A percentile compares a stretch with the other conserved stretches of the same genome.
These are phyloP conservation scores for Drosophila ananassae DNA, from an alignment of 1,140 invertebrate genomes.

Conservation along the genomic window DNA sequence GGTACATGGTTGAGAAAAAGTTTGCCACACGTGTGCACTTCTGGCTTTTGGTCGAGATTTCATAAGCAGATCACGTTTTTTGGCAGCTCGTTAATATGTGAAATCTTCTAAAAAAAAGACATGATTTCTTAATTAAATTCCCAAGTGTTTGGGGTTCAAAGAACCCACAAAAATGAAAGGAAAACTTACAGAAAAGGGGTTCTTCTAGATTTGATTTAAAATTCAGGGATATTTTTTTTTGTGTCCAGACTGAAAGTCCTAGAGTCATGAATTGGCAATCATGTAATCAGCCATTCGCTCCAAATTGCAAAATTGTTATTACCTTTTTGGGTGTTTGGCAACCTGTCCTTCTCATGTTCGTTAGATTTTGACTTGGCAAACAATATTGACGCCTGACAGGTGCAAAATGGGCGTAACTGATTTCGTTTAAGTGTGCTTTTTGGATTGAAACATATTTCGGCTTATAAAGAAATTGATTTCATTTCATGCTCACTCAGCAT, in stretches of 20 bases:
- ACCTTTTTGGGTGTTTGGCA: not conserved
- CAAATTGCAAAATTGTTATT: not conserved
- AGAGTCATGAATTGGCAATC: not conserved
- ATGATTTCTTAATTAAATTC: slow-evolving; percentile 31
- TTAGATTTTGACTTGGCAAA: not conserved
- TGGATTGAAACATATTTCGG: slow-evolving; percentile 42
- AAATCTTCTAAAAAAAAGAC: slow-evolving; percentile 19
- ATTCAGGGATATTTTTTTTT: not conserved
- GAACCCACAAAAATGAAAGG: not conserved
- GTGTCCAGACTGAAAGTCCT: not conserved
- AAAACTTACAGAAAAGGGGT: not conserved
- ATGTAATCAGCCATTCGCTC: not conserved
- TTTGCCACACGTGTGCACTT: slow-evolving; percentile 1
- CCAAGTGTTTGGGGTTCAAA: slow-evolving; percentile 8
- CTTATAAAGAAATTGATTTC: slow-evolving; percentile 44
- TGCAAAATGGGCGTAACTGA: slow-evolving; percentile 44
- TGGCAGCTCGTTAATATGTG: slow-evolving; percentile 11
- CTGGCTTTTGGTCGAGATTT: slow-evolving; percentile 5
- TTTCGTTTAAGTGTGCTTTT: slow-evolving; percentile 25
- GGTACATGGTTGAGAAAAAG: not conserved
- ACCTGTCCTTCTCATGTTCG: slow-evolving; percentile 6
- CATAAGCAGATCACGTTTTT: slow-evolving; percentile 29
- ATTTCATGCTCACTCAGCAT: slow-evolving; percentile 35
- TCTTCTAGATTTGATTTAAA: not conserved
- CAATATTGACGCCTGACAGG: slow-evolving; percentile 30